These are phyloP conservation scores for Itoplectis maculator DNA, from an alignment of 2,888 invertebrate species.

Conservation along the genomic window DNA sequence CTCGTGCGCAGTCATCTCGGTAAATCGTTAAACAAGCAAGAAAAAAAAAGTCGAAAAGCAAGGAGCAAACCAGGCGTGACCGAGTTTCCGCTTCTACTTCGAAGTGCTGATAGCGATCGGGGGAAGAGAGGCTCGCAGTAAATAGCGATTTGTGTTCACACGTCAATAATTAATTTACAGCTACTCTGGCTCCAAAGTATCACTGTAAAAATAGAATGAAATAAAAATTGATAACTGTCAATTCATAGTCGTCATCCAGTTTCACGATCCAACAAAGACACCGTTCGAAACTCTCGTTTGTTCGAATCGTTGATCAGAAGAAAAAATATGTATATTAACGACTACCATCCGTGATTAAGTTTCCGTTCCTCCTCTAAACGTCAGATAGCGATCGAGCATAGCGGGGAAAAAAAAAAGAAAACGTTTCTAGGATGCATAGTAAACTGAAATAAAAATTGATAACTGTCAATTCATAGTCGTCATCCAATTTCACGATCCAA, in stretches of 20 bases:
- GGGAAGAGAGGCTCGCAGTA: neutral
- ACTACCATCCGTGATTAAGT: neutral
- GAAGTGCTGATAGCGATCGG: slow-evolving; percentile 6
- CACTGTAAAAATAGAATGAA: neutral
- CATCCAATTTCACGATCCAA: too few species aligned
- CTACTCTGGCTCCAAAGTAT: too few species aligned
- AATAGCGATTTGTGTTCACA: too few species aligned
- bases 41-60: too few species aligned
- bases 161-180: too few species aligned
- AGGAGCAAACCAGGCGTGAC: neutral
- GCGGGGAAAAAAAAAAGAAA: neutral
- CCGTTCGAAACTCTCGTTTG: too few species aligned
- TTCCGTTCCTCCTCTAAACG: slow-evolving; percentile 3
- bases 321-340: neutral
- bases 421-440: slow-evolving; percentile 43
- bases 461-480: too few species aligned
- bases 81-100: neutral
- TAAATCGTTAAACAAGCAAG: neutral
- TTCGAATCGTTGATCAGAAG: too few species aligned
- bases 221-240: too few species aligned
- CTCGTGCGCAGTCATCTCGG: neutral
- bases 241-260: too few species aligned
- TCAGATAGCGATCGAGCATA: neutral
- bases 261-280: neutral
- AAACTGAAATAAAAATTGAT: slow-evolving; percentile 39